Percentiles rank a stretch among this genome's conserved stretches.
Evolutionary conservation across 2,888 invertebrate genomes (phyloP).

Genomic region (Hyppa rectilinea): DNA sequence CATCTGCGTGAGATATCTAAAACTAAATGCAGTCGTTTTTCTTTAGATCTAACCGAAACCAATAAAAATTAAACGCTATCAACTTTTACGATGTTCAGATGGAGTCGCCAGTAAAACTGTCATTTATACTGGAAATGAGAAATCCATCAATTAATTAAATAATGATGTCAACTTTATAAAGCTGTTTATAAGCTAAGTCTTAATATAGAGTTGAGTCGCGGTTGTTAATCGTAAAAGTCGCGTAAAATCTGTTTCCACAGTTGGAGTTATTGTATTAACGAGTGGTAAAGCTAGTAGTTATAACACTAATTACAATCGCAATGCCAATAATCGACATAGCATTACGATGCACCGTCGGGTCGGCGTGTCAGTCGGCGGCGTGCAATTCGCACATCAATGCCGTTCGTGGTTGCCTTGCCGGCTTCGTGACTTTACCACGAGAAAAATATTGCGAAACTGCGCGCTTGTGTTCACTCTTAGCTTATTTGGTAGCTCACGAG

Average conservation of each 20-base stretch:
- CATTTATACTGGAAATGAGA: conserved; percentile 45
- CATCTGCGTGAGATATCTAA: conserved; percentile 62
- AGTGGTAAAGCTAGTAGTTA: conserved; percentile 47
- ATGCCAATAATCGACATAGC: conserved; percentile 63
- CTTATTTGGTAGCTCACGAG: conserved; percentile 86
- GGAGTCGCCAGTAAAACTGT: conserved; percentile 54
- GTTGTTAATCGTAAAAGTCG: conserved; percentile 39
- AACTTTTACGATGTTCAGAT: conserved; percentile 57
- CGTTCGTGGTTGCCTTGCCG: conserved; percentile 64
- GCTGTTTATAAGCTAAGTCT: conserved; percentile 35
- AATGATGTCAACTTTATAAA: conserved; percentile 46
- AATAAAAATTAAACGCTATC: conserved; percentile 59
- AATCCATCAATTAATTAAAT: conserved; percentile 56
- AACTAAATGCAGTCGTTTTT: conserved; percentile 48
- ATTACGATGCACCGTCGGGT: conserved; percentile 55
- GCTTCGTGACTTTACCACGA: conserved; percentile 79
- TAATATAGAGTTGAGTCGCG: conserved; percentile 33
- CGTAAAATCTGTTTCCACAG: conserved; percentile 46
- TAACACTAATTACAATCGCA: conserved; percentile 54
- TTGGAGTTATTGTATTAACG: conserved; percentile 53
- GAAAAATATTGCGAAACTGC: conserved; percentile 81
- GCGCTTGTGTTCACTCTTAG: conserved; percentile 71
- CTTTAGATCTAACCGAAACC: conserved; percentile 52
- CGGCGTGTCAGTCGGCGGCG: conserved; percentile 20
- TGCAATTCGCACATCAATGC: conserved; percentile 70